Percentiles rank a stretch among this genome's conserved stretches.
phyloP scores from a whole-genome alignment of 2,797 vertebrate genomes.

The Naso thynnoides region DNA sequence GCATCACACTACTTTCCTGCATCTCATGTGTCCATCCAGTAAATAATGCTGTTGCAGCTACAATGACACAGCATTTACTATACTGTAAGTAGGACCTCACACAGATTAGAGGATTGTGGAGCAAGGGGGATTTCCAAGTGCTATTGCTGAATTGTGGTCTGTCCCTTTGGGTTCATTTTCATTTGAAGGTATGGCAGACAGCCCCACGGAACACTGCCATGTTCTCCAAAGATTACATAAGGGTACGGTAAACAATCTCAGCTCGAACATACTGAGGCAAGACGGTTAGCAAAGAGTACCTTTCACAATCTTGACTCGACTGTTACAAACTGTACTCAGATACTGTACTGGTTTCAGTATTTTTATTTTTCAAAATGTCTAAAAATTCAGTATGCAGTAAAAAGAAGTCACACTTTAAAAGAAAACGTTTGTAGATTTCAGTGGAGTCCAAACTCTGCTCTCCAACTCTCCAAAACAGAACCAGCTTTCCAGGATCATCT shows the following conservation, averaged over 20 bases:
- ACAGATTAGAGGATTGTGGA: too few relatives aligned
- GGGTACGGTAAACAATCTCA: neutral
- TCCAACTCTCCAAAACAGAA: slow-evolving; percentile 15
- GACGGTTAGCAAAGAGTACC: neutral
- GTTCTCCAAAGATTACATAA: neutral
- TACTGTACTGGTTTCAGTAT: slow-evolving; percentile 10
- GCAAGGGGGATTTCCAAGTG: neutral
- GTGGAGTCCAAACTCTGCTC: slow-evolving; percentile 7
- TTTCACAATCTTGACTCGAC: neutral
- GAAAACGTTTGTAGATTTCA: slow-evolving; percentile 38
- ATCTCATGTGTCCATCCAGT: neutral
- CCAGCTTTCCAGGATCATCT: slow-evolving; percentile 25
- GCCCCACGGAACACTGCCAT: neutral
- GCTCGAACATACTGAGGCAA: neutral
- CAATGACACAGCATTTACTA: neutral
- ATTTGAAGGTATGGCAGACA: neutral
- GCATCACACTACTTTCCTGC: too few relatives aligned
- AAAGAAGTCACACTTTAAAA: slow-evolving; percentile 53
- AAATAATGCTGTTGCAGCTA: neutral
- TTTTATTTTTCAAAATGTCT: slow-evolving; percentile 75
- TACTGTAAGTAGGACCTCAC: neutral
- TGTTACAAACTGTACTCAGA: slow-evolving; percentile 3
- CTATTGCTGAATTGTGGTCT: neutral
- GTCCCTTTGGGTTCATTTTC: neutral
- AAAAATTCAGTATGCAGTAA: slow-evolving; percentile 63